Evolutionary conservation across 2,113 vertebrate genomes (phyloP), one percentile per base, ranked within the genome.

Genomic region (Laterallus jamaicensis): DNA sequence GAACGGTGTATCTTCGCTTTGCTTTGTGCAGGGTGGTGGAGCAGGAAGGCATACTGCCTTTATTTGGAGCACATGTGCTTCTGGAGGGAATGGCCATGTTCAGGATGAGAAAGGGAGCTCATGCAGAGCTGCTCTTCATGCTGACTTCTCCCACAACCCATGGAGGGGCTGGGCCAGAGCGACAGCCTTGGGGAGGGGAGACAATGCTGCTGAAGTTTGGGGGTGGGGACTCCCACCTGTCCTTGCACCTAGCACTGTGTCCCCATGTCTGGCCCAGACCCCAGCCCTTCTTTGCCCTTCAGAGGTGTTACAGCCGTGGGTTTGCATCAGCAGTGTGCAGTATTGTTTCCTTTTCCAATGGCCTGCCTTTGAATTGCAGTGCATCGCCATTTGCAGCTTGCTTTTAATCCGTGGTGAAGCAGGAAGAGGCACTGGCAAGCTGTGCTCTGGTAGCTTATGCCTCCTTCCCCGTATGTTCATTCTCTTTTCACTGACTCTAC

Each of bases 181-280:
- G 56, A 6, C 6, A 62, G 35, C 32, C 49, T 29, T 11, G 22
- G 0, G 1, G 6, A 15, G 18, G 62, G 20, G 9, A 54, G 16
- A 28, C 0, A 2, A 21, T 64, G 69, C 35, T 26, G 56, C 76
- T 0, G 14, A 47, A 21, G 21, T 44, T 40, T 58, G n/a, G 3
- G 44, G 49, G 20, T 31, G 77, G 25, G 19, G 26, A 4, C 39
- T 68, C n/a, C 52, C 58, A 54, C 32, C 26, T 44, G 42, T 35
- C 26, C 5, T 74, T 37, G 26, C 0, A 11, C 22, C 16, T 28
- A 35, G n/a, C 39, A 37, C 70, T 58, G 20, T 10, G 31, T 50
- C 44, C 52, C 22, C 22, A 29, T 29, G 25, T n/a, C 86, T 54
- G 44, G 18, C 15, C 12, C 44, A 54, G 37, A 14, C 60, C 49